Percentiles rank a stretch among this genome's conserved stretches.
Evolutionary conservation across 1,140 invertebrate species (phyloP).

Genomic region (Meloidogyne chitwoodi): DNA sequence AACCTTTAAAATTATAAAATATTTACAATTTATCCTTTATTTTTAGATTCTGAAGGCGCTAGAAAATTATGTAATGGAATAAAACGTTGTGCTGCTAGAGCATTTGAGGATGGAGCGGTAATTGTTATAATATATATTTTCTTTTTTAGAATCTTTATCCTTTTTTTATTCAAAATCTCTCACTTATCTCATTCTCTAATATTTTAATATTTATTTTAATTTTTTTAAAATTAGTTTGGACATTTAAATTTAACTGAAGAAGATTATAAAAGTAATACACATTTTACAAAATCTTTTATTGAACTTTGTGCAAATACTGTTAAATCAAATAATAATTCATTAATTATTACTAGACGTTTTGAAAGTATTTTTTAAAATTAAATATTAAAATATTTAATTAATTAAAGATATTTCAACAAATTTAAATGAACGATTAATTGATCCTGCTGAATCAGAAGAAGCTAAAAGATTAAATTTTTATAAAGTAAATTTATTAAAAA

Average conservation of each 20-base stretch:
- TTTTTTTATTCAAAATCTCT: too few species aligned
- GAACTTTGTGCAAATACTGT: constrained; percentile 18
- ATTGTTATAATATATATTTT: neutral
- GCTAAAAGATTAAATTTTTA: constrained; percentile 24
- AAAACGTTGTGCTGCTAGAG: constrained; percentile 11
- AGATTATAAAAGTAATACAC: constrained; percentile 17
- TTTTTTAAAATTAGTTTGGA: too few species aligned
- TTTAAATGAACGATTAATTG: constrained; percentile 27
- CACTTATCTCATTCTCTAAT: too few species aligned
- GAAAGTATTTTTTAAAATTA: constrained; percentile 17
- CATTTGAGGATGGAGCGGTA: constrained; percentile 32
- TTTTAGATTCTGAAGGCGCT: constrained; percentile 17
- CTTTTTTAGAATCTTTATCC: too few species aligned
- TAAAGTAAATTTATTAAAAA: constrained; percentile 24
- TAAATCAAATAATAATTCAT: constrained; percentile 16
- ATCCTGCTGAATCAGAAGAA: neutral
- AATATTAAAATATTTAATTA: neutral
- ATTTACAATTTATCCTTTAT: neutral
- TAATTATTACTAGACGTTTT: constrained; percentile 39
- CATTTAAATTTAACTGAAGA: neutral
- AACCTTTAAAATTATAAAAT: too few species aligned
- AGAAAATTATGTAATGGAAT: constrained; percentile 20
- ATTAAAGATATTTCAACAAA: neutral
- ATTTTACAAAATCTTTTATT: constrained; percentile 38
- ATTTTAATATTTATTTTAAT: too few species aligned